These are phyloP conservation scores for Tetranychus piercei DNA, from an alignment of 2,888 invertebrate genomes.

Conservation along the genomic window DNA sequence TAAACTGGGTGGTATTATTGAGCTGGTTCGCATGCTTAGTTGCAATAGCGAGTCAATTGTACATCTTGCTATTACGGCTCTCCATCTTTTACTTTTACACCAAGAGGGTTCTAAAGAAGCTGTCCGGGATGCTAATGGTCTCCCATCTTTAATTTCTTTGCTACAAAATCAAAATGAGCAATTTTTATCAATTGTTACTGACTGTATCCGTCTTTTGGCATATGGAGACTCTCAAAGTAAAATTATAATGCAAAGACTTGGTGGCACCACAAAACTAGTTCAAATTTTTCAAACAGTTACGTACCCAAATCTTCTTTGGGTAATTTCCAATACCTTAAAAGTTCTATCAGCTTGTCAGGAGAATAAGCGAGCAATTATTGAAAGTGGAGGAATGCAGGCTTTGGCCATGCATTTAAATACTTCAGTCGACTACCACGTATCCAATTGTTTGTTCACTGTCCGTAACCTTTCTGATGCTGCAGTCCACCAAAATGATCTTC, in stretches of 20 bases:
- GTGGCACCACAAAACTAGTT: constrained; percentile 87
- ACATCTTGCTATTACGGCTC: constrained; percentile 94
- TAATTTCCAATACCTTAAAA: constrained; percentile 89
- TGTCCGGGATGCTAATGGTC: constrained; percentile 80
- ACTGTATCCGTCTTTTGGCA: constrained; percentile 91
- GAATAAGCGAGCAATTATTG: constrained; percentile 95
- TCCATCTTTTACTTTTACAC: constrained; percentile 88
- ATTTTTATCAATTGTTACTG: constrained; percentile 95
- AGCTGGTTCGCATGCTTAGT: constrained; percentile 76
- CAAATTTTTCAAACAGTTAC: constrained; percentile 92
- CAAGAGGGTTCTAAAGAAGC: constrained; percentile 98
- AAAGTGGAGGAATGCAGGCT: constrained; percentile 91
- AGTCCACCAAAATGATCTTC: constrained; percentile 73
- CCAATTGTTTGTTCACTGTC: constrained; percentile 93
- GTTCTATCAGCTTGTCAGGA: constrained; percentile 92
- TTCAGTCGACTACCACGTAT: constrained; percentile 63
- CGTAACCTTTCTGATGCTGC: constrained; percentile 96
- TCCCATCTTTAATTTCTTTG: constrained; percentile 97
- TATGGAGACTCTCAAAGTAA: constrained; percentile 97
- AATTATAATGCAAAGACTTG: constrained; percentile 76
- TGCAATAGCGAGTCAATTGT: constrained; percentile 91
- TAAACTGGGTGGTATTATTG: constrained; percentile 97
- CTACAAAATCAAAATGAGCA: constrained; percentile 90
- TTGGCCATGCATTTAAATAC: constrained; percentile 76
- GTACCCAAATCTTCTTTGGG: constrained; percentile 96